phyloP scores from a whole-genome alignment of 1,140 invertebrate genomes.

The Brachionus calyciflorus region DNA sequence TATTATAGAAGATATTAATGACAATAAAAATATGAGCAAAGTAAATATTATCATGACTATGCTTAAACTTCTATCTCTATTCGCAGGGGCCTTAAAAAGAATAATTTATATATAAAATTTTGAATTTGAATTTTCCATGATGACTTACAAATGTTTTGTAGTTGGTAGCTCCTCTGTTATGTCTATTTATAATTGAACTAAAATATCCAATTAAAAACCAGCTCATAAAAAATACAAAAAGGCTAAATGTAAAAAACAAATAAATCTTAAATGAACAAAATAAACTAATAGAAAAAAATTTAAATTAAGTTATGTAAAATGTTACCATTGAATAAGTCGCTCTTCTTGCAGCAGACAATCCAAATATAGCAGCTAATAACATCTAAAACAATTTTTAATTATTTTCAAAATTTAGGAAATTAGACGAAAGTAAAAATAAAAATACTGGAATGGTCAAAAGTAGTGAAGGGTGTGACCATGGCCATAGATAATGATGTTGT shows the following conservation, averaged over 20 bases:
- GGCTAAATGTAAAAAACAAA: constrained; percentile 16
- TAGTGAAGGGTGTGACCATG: constrained; percentile 12
- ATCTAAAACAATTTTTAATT: neutral
- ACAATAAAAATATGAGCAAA: neutral
- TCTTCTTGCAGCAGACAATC: neutral
- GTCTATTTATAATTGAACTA: constrained; percentile 2
- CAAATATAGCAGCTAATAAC: constrained; percentile 21
- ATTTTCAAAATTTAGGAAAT: neutral
- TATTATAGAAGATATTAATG: neutral
- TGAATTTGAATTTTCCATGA: neutral
- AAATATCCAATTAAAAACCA: constrained; percentile 14
- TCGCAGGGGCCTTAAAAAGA: neutral
- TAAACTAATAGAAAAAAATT: neutral
- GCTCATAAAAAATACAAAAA: neutral
- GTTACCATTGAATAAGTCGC: constrained; percentile 19
- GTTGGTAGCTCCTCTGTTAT: constrained; percentile 10
- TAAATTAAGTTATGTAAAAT: neutral
- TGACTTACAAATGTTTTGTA: neutral
- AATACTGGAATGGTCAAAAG: neutral
- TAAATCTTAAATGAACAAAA: constrained; percentile 17
- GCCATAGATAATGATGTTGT: constrained; percentile 38
- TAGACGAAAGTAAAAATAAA: neutral
- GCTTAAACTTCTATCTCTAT: constrained; percentile 5
- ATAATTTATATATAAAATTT: neutral
- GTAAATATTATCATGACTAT: neutral